Evolutionary conservation across 2,113 vertebrate genomes (phyloP), one percentile per base, ranked within the genome.

Genomic region (Argyrosomus japonicus): DNA sequence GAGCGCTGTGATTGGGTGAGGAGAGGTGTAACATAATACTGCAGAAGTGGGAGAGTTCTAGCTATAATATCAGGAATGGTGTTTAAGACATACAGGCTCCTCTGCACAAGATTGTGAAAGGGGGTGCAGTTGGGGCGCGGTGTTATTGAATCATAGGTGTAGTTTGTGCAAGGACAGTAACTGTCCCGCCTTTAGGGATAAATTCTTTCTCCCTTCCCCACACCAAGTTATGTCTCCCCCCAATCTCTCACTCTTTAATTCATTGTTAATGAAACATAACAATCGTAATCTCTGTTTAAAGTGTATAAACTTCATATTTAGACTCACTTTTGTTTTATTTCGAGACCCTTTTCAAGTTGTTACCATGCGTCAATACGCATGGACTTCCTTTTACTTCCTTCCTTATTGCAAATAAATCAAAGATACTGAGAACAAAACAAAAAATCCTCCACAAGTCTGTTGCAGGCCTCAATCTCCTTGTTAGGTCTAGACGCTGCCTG

Each of bases 1-100:
- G 95, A 94, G 95, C 88, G 79, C 94, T 95, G 94, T 95, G 96
- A 98, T 99, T 99, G 97, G 95, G 85, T 84, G 82, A 93, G 88
- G 85, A 88, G 83, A 85, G 61, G 87, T 95, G 95, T 96, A 96
- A 97, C 96, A 96, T 95, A 96, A 96, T 93, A 95, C 96, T 86
- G 23, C 94, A 95, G 95, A 92, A 96, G 95, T 96, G 83, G 88
- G 87, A 90, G 85, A 88, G 92, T 83, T 86, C 89, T 67, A 18
- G 87, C 62, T 77, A 87, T 87, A 84, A 86, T 89, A 91, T 90
- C 71, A 89, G 74, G 58, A 75, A 86, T 82, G 87, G 87, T 88
- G 83, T 54, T 75, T 76, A 81, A 82, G 82, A 73, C 73, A 51
- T 63, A 17, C 13, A 83, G 74, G 25, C 61, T 83, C 64, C 45